phyloP scores from a whole-genome alignment of 2,797 vertebrate species.

The Rhabdophis nuchalis region DNA sequence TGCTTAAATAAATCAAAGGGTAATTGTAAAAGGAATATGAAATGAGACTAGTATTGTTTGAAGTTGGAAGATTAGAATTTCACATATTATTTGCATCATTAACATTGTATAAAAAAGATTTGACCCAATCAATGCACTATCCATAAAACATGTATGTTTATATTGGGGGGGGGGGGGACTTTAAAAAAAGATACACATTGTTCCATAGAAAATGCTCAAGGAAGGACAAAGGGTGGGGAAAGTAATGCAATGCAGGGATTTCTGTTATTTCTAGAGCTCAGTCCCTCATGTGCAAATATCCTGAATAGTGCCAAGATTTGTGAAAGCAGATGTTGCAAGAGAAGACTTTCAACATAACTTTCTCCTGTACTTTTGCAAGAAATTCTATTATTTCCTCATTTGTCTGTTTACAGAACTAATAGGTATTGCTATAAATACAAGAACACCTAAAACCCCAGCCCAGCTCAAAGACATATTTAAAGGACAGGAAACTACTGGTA shows the following conservation, averaged over 20 bases:
- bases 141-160: too few species aligned
- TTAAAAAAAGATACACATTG: background rate
- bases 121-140: too few species aligned
- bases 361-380: background rate
- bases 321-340: background rate
- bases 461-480: too few species aligned
- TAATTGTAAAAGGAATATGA: too few species aligned
- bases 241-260: background rate
- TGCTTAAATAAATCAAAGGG: too few species aligned
- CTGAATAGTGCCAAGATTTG: background rate
- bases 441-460: background rate
- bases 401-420: background rate
- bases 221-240: background rate
- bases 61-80: too few species aligned
- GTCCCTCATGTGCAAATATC: background rate
- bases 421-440: background rate
- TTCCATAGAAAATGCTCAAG: background rate
- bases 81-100: too few species aligned
- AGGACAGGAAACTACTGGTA: background rate
- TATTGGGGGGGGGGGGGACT: too few species aligned
- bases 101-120: too few species aligned
- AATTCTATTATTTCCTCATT: background rate
- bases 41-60: too few species aligned
- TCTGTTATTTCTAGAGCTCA: background rate
- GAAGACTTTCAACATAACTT: background rate